Evolutionary conservation across 1,140 invertebrate species (phyloP), one percentile per base, ranked within the genome.

Genomic region (Tetramorium parvispinum): DNA sequence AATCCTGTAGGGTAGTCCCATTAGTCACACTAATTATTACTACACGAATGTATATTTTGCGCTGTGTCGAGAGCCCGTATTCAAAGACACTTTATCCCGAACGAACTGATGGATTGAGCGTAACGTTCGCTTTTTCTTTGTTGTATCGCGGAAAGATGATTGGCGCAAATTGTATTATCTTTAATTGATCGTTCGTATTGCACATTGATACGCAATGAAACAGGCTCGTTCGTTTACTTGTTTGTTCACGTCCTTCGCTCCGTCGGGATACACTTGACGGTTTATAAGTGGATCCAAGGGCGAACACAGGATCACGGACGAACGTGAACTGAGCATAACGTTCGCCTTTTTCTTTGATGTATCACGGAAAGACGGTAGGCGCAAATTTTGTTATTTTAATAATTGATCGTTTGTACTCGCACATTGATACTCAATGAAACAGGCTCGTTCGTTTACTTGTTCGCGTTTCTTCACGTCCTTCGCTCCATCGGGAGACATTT

Each of bases 1-100:
- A 43, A 46, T 37, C 8, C 51, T n/a, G 53, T 59, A 57, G 53
- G 8, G 27, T 75, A 83, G 21, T 68, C 65, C 13, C 21, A 68
- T 68, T 83, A 83, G 68, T 83, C 40, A 68, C 79, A 83, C 79
- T 61, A 61, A 83, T 83, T 83, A 75, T 83, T 73, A 75, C 55
- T 75, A 83, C 66, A 83, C 79, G 43, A 83, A 83, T 83, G 53
- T 81, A 79, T 24, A 66, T 70, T 46, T 65, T 83, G 68, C 27
- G 53, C 57, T 83, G 40, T 27, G 0, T 46, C 32, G 32, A 55
- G 43, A 75, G 40, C 40, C 68, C n/a, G 66, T 59, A 83, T 83
- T 75, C 40, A n/a, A 40, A 37, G 0, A 37, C 32, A 32, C 32
- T 32, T 32, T 32, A 65, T 16, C 27, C 1, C 59, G 27, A 63